Evolutionary conservation across 2,113 vertebrate species (phyloP).

Genomic region (Athene noctua): DNA sequence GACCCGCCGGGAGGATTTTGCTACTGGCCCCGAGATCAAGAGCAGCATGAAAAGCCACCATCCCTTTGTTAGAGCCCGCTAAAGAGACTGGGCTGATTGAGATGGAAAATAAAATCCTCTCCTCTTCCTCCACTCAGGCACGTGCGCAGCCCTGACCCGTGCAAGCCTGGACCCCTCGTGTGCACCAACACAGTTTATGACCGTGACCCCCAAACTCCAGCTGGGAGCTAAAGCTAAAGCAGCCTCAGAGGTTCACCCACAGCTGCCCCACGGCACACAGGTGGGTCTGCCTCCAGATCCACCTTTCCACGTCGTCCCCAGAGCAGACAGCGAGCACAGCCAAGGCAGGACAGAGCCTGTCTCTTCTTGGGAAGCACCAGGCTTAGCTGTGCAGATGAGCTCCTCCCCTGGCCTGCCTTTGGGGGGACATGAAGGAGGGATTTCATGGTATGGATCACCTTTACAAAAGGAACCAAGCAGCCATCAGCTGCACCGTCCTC

Average conservation of each 20-base stretch:
- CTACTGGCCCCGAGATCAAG: constrained; percentile 36
- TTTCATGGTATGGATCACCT: neutral
- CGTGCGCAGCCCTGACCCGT: rapidly evolving
- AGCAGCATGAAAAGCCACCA: constrained; percentile 25
- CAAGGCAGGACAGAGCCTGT: rapidly evolving
- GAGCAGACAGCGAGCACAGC: neutral
- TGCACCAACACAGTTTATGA: rapidly evolving
- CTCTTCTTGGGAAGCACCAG: neutral
- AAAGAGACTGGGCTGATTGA: neutral
- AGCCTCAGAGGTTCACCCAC: neutral
- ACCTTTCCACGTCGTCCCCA: neutral
- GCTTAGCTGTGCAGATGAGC: rapidly evolving
- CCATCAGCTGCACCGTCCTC: neutral
- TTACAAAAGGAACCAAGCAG: neutral
- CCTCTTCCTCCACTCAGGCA: neutral
- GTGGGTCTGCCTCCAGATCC: neutral
- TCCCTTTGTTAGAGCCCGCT: constrained; percentile 20
- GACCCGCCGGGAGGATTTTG: neutral
- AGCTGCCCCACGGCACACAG: rapidly evolving
- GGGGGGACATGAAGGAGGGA: neutral
- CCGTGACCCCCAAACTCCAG: neutral
- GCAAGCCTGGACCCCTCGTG: rapidly evolving
- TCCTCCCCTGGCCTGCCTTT: neutral
- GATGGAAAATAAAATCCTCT: neutral
- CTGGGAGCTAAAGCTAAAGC: neutral